These are phyloP conservation scores for Pseudomugil gertrudae DNA, from an alignment of 2,797 vertebrate genomes.

Conservation along the genomic window DNA sequence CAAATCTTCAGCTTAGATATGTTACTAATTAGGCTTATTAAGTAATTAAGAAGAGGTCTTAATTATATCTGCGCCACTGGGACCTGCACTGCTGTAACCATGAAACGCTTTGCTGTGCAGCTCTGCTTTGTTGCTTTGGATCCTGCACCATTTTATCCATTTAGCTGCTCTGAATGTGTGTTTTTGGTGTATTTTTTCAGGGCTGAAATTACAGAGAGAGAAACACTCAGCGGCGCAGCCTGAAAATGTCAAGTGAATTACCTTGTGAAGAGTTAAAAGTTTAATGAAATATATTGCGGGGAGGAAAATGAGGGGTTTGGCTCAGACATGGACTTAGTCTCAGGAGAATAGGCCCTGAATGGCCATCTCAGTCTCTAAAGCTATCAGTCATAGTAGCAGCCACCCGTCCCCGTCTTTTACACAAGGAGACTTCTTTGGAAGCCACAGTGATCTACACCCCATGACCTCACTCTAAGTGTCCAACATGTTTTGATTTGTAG, in stretches of 20 bases:
- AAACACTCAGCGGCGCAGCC: slow-evolving; percentile 56
- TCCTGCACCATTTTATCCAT: slow-evolving; percentile 52
- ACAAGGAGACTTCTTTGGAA: slow-evolving; percentile 76
- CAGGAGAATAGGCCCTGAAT: slow-evolving; percentile 67
- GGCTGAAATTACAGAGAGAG: slow-evolving; percentile 60
- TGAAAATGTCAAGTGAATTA: slow-evolving; percentile 81
- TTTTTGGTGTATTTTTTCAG: slow-evolving; percentile 39
- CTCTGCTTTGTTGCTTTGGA: slow-evolving; percentile 59
- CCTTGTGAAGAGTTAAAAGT: slow-evolving; percentile 78
- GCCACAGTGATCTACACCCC: slow-evolving; percentile 70
- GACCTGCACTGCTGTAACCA: slow-evolving; percentile 72
- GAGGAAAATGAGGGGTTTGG: slow-evolving; percentile 78
- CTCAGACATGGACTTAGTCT: slow-evolving; percentile 64
- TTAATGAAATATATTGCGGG: slow-evolving; percentile 78
- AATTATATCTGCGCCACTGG: slow-evolving; percentile 82
- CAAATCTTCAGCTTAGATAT: slow-evolving; percentile 75
- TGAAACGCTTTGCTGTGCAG: slow-evolving; percentile 64
- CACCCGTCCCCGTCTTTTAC: slow-evolving; percentile 63
- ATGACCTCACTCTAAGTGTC: slow-evolving; percentile 75
- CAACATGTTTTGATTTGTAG: slow-evolving; percentile 79
- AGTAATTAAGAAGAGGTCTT: slow-evolving; percentile 85
- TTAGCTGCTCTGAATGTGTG: slow-evolving; percentile 38
- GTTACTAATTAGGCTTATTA: slow-evolving; percentile 84
- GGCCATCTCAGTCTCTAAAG: slow-evolving; percentile 53
- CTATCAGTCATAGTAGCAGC: slow-evolving; percentile 75